Conservation (phyloP, 2,888 invertebrate genomes). For the Dendrolimus houi region DNA sequence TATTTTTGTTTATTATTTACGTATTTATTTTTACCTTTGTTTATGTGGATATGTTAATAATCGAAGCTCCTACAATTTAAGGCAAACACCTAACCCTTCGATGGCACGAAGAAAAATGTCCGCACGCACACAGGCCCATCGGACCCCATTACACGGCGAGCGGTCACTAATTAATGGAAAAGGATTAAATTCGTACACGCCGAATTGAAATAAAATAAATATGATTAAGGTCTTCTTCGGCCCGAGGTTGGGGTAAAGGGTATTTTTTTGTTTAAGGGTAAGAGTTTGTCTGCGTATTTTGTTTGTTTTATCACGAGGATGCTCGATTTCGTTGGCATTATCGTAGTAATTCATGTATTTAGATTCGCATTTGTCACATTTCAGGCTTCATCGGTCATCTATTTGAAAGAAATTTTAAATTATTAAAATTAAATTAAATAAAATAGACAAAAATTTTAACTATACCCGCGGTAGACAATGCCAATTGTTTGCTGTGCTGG, state of each 20-base stretch:
- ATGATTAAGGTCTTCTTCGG: conserved; percentile 66
- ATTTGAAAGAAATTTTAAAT: too few species aligned
- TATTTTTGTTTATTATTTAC: too few species aligned
- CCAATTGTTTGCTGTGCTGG: too few species aligned
- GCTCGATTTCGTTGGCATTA: neutral
- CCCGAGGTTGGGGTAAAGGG: conserved; percentile 11
- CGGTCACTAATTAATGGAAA: conserved; percentile 76
- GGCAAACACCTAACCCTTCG: conserved; percentile 34
- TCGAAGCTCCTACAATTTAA: conserved; percentile 13
- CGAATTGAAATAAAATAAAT: conserved; percentile 76
- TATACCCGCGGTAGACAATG: too few species aligned
- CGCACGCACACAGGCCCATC: conserved; percentile 40
- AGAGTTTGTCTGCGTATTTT: neutral
- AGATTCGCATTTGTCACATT: too few species aligned
- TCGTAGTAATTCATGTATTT: neutral
- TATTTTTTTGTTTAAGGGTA: conserved; percentile 8
- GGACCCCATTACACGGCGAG: conserved; percentile 46
- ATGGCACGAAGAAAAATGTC: conserved; percentile 63
- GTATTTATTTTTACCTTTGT: too few species aligned
- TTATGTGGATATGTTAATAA: neutral
- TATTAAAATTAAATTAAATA: too few species aligned
- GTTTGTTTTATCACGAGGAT: neutral
- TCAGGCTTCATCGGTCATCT: too few species aligned
- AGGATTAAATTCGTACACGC: conserved; percentile 69
- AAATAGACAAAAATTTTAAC: too few species aligned